Evolutionary conservation across 2,888 invertebrate species (phyloP).

Genomic region (Ecliptopera silaceata): DNA sequence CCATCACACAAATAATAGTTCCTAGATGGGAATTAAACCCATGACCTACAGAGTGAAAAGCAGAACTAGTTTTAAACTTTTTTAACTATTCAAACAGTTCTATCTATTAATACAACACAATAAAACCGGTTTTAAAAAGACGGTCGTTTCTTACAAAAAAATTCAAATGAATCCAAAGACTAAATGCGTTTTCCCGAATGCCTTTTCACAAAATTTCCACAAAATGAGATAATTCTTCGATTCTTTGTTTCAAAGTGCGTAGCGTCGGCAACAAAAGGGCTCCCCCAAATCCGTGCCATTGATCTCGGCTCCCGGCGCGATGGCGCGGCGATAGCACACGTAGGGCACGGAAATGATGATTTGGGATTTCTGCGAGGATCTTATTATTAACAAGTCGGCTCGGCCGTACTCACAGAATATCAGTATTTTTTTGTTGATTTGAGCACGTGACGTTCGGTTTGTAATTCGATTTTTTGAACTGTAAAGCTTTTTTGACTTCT

Average conservation of each 20-base stretch:
- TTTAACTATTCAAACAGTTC: too few species aligned
- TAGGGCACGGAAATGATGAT: slow-evolving; percentile 32
- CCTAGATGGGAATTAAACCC: too few species aligned
- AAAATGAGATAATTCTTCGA: slow-evolving; percentile 7
- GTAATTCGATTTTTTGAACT: too few species aligned
- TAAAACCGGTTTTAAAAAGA: too few species aligned
- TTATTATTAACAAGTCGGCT: slow-evolving; percentile 15
- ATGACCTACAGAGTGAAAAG: too few species aligned
- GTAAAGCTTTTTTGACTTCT: too few species aligned
- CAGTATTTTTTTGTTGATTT: too few species aligned
- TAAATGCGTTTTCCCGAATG: not conserved
- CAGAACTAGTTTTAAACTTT: too few species aligned
- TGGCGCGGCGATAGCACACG: slow-evolving; percentile 35
- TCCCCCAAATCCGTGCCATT: slow-evolving; percentile 37
- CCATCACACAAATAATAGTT: too few species aligned
- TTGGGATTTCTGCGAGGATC: slow-evolving; percentile 14
- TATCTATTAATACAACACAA: too few species aligned
- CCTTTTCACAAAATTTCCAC: not conserved
- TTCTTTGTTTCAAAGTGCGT: slow-evolving; percentile 18
- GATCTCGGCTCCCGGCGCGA: slow-evolving; percentile 34
- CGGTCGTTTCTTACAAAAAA: too few species aligned
- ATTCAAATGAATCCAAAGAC: not conserved
- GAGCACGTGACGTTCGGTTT: too few species aligned
- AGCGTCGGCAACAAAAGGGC: slow-evolving; percentile 17
- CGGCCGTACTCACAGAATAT: not conserved